Evolutionary conservation across 2,797 vertebrate species (phyloP), one percentile per base, ranked within the genome.

Genomic region (Mycteria americana): DNA sequence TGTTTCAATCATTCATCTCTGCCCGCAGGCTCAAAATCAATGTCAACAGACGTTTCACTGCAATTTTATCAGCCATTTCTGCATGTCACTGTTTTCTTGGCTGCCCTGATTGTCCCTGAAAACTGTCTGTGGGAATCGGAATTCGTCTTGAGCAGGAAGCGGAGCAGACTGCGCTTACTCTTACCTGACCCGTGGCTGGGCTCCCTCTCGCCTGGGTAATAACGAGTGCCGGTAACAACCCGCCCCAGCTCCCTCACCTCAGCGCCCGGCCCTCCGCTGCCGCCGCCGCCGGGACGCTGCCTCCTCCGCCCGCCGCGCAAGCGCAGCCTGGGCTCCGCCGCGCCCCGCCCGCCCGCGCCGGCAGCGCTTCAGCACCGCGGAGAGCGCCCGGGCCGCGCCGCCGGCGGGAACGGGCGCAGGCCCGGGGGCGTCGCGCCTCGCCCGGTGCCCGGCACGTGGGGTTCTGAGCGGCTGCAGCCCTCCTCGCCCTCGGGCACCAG

Each of bases 1-100:
- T 98, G 98, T 99, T 98, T 99, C 99, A 99, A 99, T 99, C 99
- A 99, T 99, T 99, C 99, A 99, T 99, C 98, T 99, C 98, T 98
- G 98, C 99, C 99, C 97, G 96, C 93, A 67, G 99, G 99, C 99
- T 98, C 98, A 97, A 96, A 99, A 99, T 99, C 99, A 99, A 98
- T 99, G 99, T 99, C 99, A 99, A 99, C 99, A 99, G 99, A 99
- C 98, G 98, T 99, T 99, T 98, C 98, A 98, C 98, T 99, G 98
- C 99, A 99, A 98, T 99, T 99, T 98, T 98, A 99, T 99, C 99
- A 99, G 98, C 98, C 98, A 97, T 99, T 99, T 98, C 98, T 98
- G 98, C 97, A 93, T 98, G 98, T 98, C 98, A 98, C 97, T 91
- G 97, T 95, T 97, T 98, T 96, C 96, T 95, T 97, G 96, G 93